A percentile compares a stretch with the other conserved stretches of the same genome.
These are phyloP conservation scores for Perizoma flavofasciatum DNA, from an alignment of 2,888 invertebrate genomes.

Conservation along the genomic window DNA sequence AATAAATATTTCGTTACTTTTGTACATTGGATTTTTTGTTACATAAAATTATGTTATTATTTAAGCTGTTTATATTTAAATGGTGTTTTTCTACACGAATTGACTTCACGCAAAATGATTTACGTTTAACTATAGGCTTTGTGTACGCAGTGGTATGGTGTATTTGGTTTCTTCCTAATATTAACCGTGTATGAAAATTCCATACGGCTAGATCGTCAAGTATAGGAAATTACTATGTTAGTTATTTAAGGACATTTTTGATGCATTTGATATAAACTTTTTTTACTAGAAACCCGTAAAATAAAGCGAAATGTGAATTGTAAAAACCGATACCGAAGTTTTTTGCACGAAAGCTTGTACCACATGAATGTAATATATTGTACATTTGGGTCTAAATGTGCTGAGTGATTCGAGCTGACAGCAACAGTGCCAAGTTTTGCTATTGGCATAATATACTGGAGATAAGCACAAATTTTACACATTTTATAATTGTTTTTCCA, in stretches of 20 bases:
- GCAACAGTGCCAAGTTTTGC: constrained; percentile 79
- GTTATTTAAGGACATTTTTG: constrained; percentile 83
- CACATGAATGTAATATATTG: constrained; percentile 82
- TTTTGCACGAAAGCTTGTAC: constrained; percentile 79
- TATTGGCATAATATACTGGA: constrained; percentile 73
- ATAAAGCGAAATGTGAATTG: constrained; percentile 75
- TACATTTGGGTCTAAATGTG: constrained; percentile 83
- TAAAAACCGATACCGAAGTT: constrained; percentile 77
- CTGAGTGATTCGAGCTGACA: constrained; percentile 81
- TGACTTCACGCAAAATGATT: constrained; percentile 74
- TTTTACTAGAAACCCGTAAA: constrained; percentile 81
- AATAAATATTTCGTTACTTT: constrained; percentile 77
- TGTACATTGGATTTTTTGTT: constrained; percentile 82
- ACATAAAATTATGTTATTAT: constrained; percentile 77
- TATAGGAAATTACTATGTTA: constrained; percentile 79
- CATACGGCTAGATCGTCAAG: constrained; percentile 72
- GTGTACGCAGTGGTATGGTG: constrained; percentile 77
- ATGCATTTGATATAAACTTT: constrained; percentile 84
- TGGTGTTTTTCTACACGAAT: constrained; percentile 76
- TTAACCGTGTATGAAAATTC: constrained; percentile 72
- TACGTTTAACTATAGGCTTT: constrained; percentile 74
- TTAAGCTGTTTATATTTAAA: constrained; percentile 81
- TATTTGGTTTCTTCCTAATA: constrained; percentile 75
- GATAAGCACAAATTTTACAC: constrained; percentile 67
- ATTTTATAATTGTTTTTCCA: constrained; percentile 64